Conservation (phyloP, 2,113 vertebrate species). For the Pelmatolapia mariae region DNA sequence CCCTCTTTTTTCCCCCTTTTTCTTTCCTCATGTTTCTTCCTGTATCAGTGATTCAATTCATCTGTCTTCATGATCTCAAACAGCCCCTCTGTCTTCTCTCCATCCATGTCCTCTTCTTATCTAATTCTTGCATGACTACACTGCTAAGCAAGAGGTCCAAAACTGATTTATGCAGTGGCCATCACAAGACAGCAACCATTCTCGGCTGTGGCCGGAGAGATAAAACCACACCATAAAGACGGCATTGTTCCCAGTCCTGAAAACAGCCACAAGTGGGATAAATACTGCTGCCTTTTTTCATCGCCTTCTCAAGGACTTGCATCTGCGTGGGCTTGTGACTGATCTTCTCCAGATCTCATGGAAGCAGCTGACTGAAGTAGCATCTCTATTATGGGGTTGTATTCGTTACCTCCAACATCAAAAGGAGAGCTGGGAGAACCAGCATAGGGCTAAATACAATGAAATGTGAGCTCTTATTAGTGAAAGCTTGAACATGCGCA, state of each 20-base stretch:
- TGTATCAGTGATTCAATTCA: neutral
- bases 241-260: slow-evolving; percentile 47
- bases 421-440: neutral
- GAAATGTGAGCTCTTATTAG: neutral
- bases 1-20: rapidly evolving
- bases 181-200: slow-evolving; percentile 60
- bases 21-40: neutral
- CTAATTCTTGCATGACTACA: neutral
- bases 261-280: slow-evolving; percentile 61
- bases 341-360: slow-evolving; percentile 31
- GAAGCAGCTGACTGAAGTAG: neutral
- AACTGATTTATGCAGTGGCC: slow-evolving; percentile 66
- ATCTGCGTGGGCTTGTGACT: slow-evolving; percentile 32
- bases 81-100: neutral
- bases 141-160: slow-evolving; percentile 37
- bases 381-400: neutral
- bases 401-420: neutral
- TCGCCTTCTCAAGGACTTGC: slow-evolving; percentile 32
- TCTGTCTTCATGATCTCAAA: slow-evolving; percentile 14
- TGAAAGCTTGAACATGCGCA: neutral
- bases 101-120: slow-evolving; percentile 14
- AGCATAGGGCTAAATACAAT: neutral
- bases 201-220: slow-evolving; percentile 54
- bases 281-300: slow-evolving; percentile 48
- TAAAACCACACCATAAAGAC: slow-evolving; percentile 63